Evolutionary conservation across 30 jellyfish, hydroid and myxozoan species (phyloP).

Genomic region (Catostylus mosaicus): DNA sequence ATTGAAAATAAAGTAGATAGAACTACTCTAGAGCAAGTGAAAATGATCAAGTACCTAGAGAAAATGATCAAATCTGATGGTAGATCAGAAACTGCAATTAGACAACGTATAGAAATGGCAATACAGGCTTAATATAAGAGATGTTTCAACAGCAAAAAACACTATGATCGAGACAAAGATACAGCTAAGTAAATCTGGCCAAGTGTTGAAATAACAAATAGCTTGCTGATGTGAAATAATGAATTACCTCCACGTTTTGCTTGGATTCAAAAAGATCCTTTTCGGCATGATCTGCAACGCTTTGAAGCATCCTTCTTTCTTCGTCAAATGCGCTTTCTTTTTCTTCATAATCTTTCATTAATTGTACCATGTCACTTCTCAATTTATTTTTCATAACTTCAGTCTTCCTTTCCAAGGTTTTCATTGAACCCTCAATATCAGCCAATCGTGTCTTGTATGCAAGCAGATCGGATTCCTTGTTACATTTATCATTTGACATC

Average conservation of each 20-base stretch:
- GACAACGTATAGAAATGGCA: no score
- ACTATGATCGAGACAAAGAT: no score
- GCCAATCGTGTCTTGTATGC: constrained; percentile 26
- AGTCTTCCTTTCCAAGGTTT: constrained; percentile 4
- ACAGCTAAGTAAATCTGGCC: no score
- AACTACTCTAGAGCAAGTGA: no score
- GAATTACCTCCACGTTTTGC: constrained; percentile 8
- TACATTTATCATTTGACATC: constrained; percentile 22
- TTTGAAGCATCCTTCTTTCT: neutral
- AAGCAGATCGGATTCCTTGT: constrained; percentile 34
- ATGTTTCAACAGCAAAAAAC: no score
- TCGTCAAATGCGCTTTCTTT: constrained; percentile 19
- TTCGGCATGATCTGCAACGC: neutral
- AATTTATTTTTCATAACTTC: constrained; percentile 11
- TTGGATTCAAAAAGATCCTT: neutral
- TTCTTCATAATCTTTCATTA: constrained; percentile 33
- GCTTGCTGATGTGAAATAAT: no score
- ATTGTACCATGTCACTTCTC: neutral
- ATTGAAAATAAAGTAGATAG: no score
- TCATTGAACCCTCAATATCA: constrained; percentile 19
- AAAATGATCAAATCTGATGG: no score
- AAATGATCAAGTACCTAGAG: no score
- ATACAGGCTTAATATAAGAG: no score
- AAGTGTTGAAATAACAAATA: no score
- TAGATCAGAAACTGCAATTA: no score